A percentile compares a stretch with the other conserved stretches of the same genome.
Evolutionary conservation across 2,797 vertebrate genomes (phyloP).

Genomic region (Pantherophis alleghaniensis): DNA sequence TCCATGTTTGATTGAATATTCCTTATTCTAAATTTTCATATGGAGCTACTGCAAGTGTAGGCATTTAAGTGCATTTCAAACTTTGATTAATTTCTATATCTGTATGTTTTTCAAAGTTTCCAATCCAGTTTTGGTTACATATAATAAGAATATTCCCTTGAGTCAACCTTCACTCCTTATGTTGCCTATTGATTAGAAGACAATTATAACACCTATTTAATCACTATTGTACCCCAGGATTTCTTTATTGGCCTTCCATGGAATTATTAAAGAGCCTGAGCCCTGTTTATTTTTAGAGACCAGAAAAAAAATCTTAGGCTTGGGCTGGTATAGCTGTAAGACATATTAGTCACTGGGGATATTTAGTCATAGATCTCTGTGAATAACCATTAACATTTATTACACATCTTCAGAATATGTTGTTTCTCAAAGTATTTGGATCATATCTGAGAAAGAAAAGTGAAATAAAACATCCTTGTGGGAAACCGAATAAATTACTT

Average conservation of each 20-base stretch:
- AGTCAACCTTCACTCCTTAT: constrained; percentile 28
- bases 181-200: constrained; percentile 45
- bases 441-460: not conserved
- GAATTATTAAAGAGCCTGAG: constrained; percentile 46
- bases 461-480: not conserved
- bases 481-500: not conserved
- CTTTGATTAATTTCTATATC: not conserved
- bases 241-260: constrained; percentile 65
- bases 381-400: constrained; percentile 62
- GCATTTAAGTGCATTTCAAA: not conserved
- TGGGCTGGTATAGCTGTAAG: constrained; percentile 66
- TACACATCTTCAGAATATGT: constrained; percentile 49
- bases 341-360: constrained; percentile 72
- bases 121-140: not conserved
- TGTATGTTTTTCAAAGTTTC: not conserved
- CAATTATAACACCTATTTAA: constrained; percentile 63
- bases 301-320: constrained; percentile 61
- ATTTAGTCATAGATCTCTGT: constrained; percentile 71
- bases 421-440: not conserved
- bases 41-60: not conserved
- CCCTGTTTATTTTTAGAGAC: constrained; percentile 61
- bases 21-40: not conserved
- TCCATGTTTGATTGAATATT: not conserved
- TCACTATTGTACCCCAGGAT: constrained; percentile 66
- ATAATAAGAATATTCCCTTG: constrained; percentile 14